A percentile compares a stretch with the other conserved stretches of the same genome.
phyloP scores from a whole-genome alignment of 1,140 invertebrate species.

The Papilio helenus region DNA sequence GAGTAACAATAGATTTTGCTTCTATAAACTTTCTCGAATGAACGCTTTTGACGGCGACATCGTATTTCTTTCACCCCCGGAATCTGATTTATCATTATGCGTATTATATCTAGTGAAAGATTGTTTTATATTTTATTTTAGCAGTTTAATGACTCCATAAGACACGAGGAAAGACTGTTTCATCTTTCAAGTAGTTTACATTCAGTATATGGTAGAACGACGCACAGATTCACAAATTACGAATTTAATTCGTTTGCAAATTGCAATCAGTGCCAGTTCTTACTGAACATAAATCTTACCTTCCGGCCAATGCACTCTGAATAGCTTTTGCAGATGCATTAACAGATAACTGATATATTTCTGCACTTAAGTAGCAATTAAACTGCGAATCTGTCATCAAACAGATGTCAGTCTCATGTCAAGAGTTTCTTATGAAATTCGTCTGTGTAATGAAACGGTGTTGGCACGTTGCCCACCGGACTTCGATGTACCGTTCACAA shows the following conservation, averaged over 20 bases:
- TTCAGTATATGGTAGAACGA: neutral
- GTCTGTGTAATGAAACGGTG: conserved; percentile 63
- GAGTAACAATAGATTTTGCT: conserved; percentile 80
- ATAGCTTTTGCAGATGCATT: conserved; percentile 15
- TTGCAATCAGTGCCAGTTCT: neutral
- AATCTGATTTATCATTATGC: neutral
- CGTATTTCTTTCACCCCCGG: neutral
- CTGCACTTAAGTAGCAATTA: conserved; percentile 15
- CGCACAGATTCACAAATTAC: neutral
- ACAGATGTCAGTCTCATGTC: neutral
- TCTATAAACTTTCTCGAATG: conserved; percentile 38
- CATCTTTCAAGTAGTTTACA: neutral
- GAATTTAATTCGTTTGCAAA: neutral
- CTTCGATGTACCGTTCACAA: conserved; percentile 7
- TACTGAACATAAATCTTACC: neutral
- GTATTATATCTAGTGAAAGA: neutral
- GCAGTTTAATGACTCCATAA: neutral
- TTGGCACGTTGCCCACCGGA: conserved; percentile 57
- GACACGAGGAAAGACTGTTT: too few species aligned
- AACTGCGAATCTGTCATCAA: conserved; percentile 16
- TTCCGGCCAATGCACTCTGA: neutral
- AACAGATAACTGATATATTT: conserved; percentile 8
- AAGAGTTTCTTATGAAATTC: conserved; percentile 43
- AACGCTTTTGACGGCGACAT: conserved; percentile 17
- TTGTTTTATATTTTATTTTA: neutral